A percentile compares a stretch with the other conserved stretches of the same genome.
Evolutionary conservation across 2,113 vertebrate genomes (phyloP).

Genomic region (Amblyopsis rosae): DNA sequence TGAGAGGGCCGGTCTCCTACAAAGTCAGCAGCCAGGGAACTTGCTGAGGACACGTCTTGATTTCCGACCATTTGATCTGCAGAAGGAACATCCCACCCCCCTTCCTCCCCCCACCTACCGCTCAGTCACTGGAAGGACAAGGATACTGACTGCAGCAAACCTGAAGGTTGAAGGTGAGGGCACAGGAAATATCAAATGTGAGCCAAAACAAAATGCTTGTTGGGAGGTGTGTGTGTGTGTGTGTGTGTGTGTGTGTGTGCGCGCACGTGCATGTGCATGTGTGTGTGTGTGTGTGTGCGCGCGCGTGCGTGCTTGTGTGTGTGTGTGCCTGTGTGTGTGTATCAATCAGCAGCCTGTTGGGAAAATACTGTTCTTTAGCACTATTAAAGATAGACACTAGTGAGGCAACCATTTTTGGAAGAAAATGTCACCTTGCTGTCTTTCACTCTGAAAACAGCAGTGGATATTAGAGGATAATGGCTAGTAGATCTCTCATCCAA

Average conservation of each 20-base stretch:
- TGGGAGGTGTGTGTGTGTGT: slow-evolving; percentile 1
- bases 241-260: no score
- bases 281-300: not conserved
- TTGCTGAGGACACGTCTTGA: slow-evolving; percentile 69
- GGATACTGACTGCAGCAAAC: slow-evolving; percentile 69
- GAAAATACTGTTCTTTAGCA: no score
- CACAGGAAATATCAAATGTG: slow-evolving; percentile 59
- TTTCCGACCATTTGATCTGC: slow-evolving; percentile 72
- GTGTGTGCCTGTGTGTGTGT: not conserved
- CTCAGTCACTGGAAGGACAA: slow-evolving; percentile 44
- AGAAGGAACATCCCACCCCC: slow-evolving; percentile 39
- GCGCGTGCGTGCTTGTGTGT: not conserved
- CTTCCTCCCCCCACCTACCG: slow-evolving; percentile 39
- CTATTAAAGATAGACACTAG: no score
- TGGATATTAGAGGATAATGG: no score
- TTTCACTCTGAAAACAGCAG: no score
- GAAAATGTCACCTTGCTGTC: no score
- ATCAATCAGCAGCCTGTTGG: not conserved
- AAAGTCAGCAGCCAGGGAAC: slow-evolving; percentile 66
- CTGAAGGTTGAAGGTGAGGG: slow-evolving; percentile 48
- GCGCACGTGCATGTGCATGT: not conserved
- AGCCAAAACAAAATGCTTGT: slow-evolving; percentile 34
- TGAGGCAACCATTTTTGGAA: no score
- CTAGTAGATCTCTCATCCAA: no score
- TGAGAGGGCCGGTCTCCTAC: slow-evolving; percentile 70